Conservation (phyloP, 23 tunicate species). For the Halocynthia roretzi region DNA sequence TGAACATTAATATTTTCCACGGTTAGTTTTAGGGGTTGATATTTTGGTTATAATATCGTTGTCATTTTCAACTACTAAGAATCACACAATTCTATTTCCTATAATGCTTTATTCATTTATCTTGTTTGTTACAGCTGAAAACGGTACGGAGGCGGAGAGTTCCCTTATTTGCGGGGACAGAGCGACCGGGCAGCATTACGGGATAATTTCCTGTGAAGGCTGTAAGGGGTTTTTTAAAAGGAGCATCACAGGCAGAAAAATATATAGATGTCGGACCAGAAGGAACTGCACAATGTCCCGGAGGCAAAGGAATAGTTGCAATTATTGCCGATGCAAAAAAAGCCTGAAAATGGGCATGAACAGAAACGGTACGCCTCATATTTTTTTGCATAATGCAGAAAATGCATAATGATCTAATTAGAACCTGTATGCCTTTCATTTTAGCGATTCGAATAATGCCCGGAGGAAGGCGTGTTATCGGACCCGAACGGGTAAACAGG, state of each 20-base stretch:
- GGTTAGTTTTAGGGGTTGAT: too few relatives aligned
- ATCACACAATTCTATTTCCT: too few relatives aligned
- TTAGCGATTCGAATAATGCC: conserved; percentile 98
- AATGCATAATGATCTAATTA: not conserved
- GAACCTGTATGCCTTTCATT: conserved; percentile 6
- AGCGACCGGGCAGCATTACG: conserved; percentile 92
- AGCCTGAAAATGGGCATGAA: conserved; percentile 97
- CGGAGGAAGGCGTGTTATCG: conserved; percentile 98
- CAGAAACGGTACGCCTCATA: conserved; percentile 50
- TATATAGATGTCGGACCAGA: conserved; percentile 74
- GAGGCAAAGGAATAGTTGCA: conserved; percentile 84
- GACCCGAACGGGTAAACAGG: conserved; percentile 82
- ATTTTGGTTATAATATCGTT: too few relatives aligned
- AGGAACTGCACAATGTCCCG: conserved; percentile 87
- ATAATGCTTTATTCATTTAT: too few relatives aligned
- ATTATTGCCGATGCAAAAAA: conserved; percentile 71
- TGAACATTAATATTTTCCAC: too few relatives aligned
- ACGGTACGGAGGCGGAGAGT: conserved; percentile 66
- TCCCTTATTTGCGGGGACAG: conserved; percentile 87
- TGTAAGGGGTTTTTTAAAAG: conserved; percentile 98
- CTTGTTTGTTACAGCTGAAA: conserved; percentile 30
- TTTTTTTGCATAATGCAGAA: not conserved
- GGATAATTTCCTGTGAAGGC: conserved; percentile 95
- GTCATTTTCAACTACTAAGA: too few relatives aligned
- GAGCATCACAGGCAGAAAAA: conserved; percentile 74